A percentile compares a stretch with the other conserved stretches of the same genome.
phyloP scores from a whole-genome alignment of 2,888 invertebrate genomes.

The Oxystoma pomonae region DNA sequence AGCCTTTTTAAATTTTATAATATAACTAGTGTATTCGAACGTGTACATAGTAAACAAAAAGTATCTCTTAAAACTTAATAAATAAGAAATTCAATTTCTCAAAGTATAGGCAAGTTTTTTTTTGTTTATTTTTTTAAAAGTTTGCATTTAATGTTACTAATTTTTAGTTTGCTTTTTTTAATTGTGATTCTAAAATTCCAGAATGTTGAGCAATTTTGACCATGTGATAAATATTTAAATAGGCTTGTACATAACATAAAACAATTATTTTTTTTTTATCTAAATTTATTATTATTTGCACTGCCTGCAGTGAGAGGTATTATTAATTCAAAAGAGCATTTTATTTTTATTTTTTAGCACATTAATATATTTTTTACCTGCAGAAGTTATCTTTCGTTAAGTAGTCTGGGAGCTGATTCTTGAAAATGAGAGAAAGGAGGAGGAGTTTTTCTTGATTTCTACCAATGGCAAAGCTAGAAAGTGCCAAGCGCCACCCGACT shows the following conservation, averaged over 20 bases:
- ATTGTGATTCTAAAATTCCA: conserved; percentile 47
- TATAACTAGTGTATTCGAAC: no score
- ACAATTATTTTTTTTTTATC: conserved; percentile 30
- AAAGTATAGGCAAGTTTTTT: conserved; percentile 5
- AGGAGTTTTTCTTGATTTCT: no score
- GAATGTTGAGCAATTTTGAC: conserved; percentile 44
- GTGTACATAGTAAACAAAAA: no score
- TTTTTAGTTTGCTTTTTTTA: conserved; percentile 42
- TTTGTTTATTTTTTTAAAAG: conserved; percentile 14
- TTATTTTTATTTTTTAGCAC: neutral
- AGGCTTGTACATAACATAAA: conserved; percentile 37
- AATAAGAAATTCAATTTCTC: conserved; percentile 16
- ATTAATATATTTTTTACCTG: neutral
- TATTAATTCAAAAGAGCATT: neutral
- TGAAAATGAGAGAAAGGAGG: no score
- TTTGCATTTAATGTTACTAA: conserved; percentile 36
- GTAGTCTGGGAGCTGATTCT: no score
- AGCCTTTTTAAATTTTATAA: no score
- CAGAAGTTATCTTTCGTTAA: no score
- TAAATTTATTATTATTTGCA: conserved; percentile 15
- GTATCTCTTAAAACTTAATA: neutral
- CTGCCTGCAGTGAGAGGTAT: neutral
- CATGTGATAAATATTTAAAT: conserved; percentile 43
- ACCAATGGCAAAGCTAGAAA: no score
- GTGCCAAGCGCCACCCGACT: no score